phyloP scores from a whole-genome alignment of 1,140 invertebrate genomes.

The Pteromalus puparum region DNA sequence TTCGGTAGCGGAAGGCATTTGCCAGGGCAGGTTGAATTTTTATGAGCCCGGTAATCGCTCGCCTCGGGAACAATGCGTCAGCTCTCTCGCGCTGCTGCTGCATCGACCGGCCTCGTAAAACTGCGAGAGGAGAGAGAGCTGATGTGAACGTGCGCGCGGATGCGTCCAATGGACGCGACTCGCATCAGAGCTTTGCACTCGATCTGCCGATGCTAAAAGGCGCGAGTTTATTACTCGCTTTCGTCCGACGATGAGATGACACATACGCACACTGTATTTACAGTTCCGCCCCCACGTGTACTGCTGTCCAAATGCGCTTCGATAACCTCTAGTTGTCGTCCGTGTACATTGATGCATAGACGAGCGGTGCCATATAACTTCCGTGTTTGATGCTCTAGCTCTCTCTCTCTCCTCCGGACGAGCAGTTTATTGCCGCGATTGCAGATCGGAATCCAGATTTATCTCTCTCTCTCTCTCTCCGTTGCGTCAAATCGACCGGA shows the following conservation, averaged over 20 bases:
- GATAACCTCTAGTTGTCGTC: background rate
- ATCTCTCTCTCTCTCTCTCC: slow-evolving; percentile 19
- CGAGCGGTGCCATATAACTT: slow-evolving; percentile 53
- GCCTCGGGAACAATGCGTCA: background rate
- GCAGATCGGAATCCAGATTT: slow-evolving; percentile 58
- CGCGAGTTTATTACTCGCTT: background rate
- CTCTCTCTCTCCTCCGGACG: slow-evolving; percentile 29
- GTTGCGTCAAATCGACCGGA: background rate
- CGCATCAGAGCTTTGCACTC: background rate
- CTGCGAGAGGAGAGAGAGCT: background rate
- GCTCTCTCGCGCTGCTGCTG: background rate
- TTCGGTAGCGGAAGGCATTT: slow-evolving; percentile 4
- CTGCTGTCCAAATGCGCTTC: background rate
- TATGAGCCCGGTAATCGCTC: slow-evolving; percentile 39
- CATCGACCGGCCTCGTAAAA: slow-evolving; percentile 28
- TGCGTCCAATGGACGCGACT: slow-evolving; percentile 4
- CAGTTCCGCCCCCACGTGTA: background rate
- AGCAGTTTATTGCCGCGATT: slow-evolving; percentile 61
- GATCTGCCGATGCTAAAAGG: background rate
- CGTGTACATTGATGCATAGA: background rate
- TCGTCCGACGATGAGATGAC: background rate
- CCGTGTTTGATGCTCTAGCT: slow-evolving; percentile 56
- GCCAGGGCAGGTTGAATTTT: slow-evolving; percentile 36
- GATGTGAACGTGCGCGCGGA: too few species aligned
- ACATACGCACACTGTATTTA: background rate